phyloP scores from a whole-genome alignment of 2,888 invertebrate genomes.

The Xylophagus ater region DNA sequence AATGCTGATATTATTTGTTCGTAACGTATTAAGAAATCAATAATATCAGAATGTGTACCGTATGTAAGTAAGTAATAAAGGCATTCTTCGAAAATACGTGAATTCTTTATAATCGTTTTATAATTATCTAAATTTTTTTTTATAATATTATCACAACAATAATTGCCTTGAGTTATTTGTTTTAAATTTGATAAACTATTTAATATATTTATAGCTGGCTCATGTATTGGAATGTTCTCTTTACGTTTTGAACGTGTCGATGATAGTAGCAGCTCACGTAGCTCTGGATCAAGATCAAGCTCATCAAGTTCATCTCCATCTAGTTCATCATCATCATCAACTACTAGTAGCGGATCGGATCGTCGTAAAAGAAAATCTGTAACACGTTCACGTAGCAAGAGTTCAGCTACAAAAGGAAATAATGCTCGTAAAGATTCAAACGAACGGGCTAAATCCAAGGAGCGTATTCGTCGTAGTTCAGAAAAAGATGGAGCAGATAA shows the following conservation, averaged over 20 bases:
- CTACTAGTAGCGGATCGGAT: constrained; percentile 53
- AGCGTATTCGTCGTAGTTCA: constrained; percentile 12
- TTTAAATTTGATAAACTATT: constrained; percentile 47
- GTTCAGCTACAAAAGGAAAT: constrained; percentile 28
- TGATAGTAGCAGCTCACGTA: constrained; percentile 71
- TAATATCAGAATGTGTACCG: constrained; percentile 60
- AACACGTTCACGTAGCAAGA: constrained; percentile 42
- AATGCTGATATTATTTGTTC: constrained; percentile 57
- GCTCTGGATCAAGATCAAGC: constrained; percentile 67
- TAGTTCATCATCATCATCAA: constrained; percentile 50
- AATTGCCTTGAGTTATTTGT: constrained; percentile 46
- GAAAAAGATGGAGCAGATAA: constrained; percentile 14
- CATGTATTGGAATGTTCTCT: constrained; percentile 42
- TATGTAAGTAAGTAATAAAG: constrained; percentile 70
- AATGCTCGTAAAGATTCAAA: constrained; percentile 39
- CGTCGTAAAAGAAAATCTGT: constrained; percentile 46
- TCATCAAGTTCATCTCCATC: constrained; percentile 50
- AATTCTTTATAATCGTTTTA: constrained; percentile 22
- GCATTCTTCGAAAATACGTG: constrained; percentile 62
- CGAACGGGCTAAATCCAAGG: constrained; percentile 29
- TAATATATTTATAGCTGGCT: constrained; percentile 49
- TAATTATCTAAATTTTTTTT: too few relatives aligned
- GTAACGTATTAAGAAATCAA: constrained; percentile 66
- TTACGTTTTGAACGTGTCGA: constrained; percentile 38
- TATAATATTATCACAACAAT: constrained; percentile 28